These are phyloP conservation scores for Natator depressus DNA, from an alignment of 2,113 vertebrate genomes.

Conservation along the genomic window DNA sequence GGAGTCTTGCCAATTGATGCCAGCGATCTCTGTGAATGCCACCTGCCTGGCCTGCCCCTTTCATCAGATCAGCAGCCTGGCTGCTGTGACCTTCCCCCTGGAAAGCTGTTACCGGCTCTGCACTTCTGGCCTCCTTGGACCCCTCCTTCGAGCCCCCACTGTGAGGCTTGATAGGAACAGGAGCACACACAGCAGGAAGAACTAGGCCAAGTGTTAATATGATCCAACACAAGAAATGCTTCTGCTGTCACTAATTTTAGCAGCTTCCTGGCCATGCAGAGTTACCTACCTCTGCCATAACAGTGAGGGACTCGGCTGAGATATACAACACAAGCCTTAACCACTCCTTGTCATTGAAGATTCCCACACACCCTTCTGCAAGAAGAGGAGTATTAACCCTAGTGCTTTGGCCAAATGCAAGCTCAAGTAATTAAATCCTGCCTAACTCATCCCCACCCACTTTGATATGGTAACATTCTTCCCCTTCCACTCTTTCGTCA, in stretches of 20 bases:
- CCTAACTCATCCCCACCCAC: neutral
- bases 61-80: neutral
- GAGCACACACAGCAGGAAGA: neutral
- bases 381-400: neutral
- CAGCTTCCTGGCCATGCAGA: neutral
- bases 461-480: neutral
- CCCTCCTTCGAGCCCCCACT: neutral
- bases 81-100: neutral
- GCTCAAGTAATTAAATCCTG: neutral
- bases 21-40: neutral
- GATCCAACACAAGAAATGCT: too few relatives aligned
- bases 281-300: neutral
- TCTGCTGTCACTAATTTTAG: neutral
- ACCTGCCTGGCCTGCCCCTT: neutral
- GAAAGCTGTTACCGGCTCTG: neutral
- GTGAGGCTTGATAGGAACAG: neutral
- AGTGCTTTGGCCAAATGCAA: neutral
- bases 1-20: neutral
- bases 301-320: neutral
- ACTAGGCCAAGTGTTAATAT: too few relatives aligned
- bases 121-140: neutral
- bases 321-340: neutral
- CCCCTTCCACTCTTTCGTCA: neutral
- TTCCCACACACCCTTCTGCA: neutral
- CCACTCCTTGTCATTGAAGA: neutral